Evolutionary conservation across 2,797 vertebrate genomes (phyloP), one percentile per base, ranked within the genome.

Genomic region (Mormyrops boulengeri): DNA sequence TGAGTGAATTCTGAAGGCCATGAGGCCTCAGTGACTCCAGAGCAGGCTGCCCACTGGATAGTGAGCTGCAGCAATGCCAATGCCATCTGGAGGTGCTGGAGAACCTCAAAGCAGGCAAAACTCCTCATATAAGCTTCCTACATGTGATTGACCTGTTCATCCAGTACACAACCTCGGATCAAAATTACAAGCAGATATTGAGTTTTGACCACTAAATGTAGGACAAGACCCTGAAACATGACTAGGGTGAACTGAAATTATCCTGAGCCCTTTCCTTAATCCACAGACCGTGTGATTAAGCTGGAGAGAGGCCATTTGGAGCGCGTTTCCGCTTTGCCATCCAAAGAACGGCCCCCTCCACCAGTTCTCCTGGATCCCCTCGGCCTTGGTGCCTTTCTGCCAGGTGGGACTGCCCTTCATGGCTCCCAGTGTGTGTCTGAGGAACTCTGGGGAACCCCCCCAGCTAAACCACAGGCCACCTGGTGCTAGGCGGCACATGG

Each of bases 381-480:
- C 80, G 11, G 66, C 88, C 82, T 86, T 86, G 22, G 53, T 55
- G 53, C 44, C 88, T 77, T 5, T 49, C 77, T 85, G 88, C 49
- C 89, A 84, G 80, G 38, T 88, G 89, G 80, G 44, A 88, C 88
- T 11, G 52, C 34, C 34, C 85, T 89, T 92, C 47, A n/a, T 22
- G n/a, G 69, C 47, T 89, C 84, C 90, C 85, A 87, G 60, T 53
- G 57, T 91, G 91, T 2, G 90, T 89, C 92, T 89, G 89, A 88
- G 89, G 49, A 85, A 66, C 69, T 62, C 66, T 38, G 52, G 34
- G 55, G 85, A 89, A 11, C 22, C 89, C 26, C 55, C 73, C 49
- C 62, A 69, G 90, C 84, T 26, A 91, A 93, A 95, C 93, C 93
- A 92, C 91, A 93, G 91, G 87, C 90, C 91, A 91, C 82, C 26